Evolutionary conservation across 2,113 vertebrate genomes (phyloP).

Genomic region (Penelope pileata): DNA sequence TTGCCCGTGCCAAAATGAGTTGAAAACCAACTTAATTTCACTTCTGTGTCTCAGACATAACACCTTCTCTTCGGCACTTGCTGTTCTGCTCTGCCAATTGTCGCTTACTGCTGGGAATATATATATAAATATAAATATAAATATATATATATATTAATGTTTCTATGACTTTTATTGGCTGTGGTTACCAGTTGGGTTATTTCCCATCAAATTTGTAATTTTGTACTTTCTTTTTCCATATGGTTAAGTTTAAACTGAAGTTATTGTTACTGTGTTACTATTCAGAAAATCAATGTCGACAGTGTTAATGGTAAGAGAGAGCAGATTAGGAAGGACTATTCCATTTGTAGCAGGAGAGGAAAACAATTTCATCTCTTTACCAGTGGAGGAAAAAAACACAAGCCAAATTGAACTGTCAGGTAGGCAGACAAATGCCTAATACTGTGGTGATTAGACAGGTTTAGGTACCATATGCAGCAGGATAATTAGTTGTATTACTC

Average conservation of each 20-base stretch:
- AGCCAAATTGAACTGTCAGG: not conserved
- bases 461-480: not conserved
- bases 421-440: conserved; percentile 41
- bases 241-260: not conserved
- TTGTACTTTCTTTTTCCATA: not conserved
- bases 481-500: conserved; percentile 26
- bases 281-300: not conserved
- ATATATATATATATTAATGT: not conserved
- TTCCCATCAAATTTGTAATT: not conserved
- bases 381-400: not conserved
- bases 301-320: not conserved
- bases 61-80: not conserved
- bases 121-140: not conserved
- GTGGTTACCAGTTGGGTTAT: not conserved
- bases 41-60: conserved; percentile 13
- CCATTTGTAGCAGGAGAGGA: not conserved
- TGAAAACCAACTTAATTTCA: conserved; percentile 2
- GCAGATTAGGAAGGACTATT: not conserved
- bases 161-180: not conserved
- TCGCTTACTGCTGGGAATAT: conserved; percentile 6
- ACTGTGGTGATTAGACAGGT: not conserved
- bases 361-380: not conserved
- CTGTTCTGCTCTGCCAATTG: conserved; percentile 38
- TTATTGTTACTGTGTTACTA: accelerated
- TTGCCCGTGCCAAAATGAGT: not conserved